Evolutionary conservation across 2,113 vertebrate genomes (phyloP), one percentile per base, ranked within the genome.

Genomic region (Guaruba guarouba): DNA sequence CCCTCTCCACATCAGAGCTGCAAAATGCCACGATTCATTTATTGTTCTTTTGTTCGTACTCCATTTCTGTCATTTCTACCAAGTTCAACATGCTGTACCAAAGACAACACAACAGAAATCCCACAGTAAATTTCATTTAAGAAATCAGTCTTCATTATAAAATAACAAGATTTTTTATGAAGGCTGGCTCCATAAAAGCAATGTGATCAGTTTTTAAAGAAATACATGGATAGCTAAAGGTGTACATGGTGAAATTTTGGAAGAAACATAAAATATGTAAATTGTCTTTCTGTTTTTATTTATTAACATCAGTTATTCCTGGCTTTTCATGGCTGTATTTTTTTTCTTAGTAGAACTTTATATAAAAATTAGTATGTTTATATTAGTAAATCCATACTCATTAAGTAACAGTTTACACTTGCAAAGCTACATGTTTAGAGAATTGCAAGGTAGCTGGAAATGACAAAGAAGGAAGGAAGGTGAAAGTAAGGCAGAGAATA

Each of bases 291-390:
- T 54, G 6, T 64, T 76, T 4, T 31, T 55, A 67, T 70, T 73
- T 77, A 68, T 71, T 83, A 55, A 7, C 3, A 22, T 82, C 8
- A 35, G 23, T 25, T 63, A 59, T 52, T 86, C 7, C 4, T 77
- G 57, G 4, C 2, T 57, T 71, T 88, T 79, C 10, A 29, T 33
- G 18, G 19, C 10, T 64, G 14, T 6, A 68, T 2, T 33, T 85
- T 59, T 91, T 75, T 82, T 82, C 8, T 29, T 35, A 66, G 13
- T 33, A 84, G 18, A 82, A 76, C 10, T 1, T 17, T 57, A 29
- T 17, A 46, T 69, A 67, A 81, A 84, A 70, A 63, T 9, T 0
- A 0, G 1, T 31, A 13, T n/a, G 6, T 37, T 84, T 90, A 43
- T 49, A 39, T 57, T 5, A 57, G 20, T 66, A 75, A 86, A 73